Conservation (phyloP, 2,113 vertebrate species). For the Gasterosteus aculeatus region DNA sequence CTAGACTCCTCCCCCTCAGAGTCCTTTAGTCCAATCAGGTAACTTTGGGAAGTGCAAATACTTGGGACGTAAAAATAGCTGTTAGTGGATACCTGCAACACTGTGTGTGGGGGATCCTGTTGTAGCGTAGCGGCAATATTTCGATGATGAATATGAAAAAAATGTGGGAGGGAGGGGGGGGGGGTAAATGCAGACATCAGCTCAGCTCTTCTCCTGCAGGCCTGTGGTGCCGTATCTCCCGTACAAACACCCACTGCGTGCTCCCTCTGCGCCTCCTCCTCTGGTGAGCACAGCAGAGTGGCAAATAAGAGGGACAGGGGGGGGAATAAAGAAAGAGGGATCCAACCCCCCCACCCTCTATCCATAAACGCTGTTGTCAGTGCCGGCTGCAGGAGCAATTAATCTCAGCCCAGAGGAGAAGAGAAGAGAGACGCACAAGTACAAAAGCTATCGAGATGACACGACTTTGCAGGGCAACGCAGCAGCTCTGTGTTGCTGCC, state of each 20-base stretch:
- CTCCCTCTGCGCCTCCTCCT: slow-evolving; percentile 30
- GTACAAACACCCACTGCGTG: slow-evolving; percentile 45
- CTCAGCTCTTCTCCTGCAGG: slow-evolving; percentile 40
- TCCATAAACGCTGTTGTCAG: slow-evolving; percentile 80
- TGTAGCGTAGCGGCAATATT: slow-evolving; percentile 38
- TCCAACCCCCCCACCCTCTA: slow-evolving; percentile 48
- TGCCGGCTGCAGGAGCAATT: slow-evolving; percentile 69
- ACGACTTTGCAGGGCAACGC: slow-evolving; percentile 70
- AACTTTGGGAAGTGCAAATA: slow-evolving; percentile 2
- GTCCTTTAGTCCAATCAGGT: slow-evolving; percentile 1
- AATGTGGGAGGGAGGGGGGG: slow-evolving; percentile 15
- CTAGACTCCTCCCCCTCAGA: too few species aligned
- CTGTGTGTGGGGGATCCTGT: slow-evolving; percentile 27
- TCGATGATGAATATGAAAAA: slow-evolving; percentile 49
- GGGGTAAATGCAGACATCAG: slow-evolving; percentile 60
- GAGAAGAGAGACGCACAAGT: slow-evolving; percentile 58
- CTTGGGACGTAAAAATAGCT: not conserved
- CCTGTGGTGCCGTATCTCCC: slow-evolving; percentile 44
- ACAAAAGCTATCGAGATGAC: slow-evolving; percentile 80
- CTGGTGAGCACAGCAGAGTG: slow-evolving; percentile 48
- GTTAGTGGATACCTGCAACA: too few species aligned
- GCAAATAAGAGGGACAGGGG: slow-evolving; percentile 52
- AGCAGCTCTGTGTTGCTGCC: slow-evolving; percentile 64
- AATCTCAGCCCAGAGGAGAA: slow-evolving; percentile 71
- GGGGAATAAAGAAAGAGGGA: slow-evolving; percentile 26